Conservation (phyloP, 2,113 vertebrate genomes). For the Sphaerodactylus townsendi region DNA sequence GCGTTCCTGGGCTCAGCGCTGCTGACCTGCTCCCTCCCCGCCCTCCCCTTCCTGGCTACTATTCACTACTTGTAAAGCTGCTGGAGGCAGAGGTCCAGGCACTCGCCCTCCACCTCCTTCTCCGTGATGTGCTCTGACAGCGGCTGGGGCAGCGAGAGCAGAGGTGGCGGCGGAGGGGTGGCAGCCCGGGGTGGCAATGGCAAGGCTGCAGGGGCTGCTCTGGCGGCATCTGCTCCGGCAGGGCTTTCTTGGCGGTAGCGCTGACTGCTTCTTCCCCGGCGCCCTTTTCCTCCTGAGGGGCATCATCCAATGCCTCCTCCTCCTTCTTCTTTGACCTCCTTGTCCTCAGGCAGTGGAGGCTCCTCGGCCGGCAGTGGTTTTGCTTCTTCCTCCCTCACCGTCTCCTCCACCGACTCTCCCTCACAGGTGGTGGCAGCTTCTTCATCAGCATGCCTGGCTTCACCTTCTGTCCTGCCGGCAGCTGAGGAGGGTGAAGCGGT, state of each 20-base stretch:
- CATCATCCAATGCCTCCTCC: not conserved
- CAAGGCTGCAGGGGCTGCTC: not conserved
- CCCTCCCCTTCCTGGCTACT: not conserved
- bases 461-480: constrained; percentile 1
- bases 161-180: constrained; percentile 68
- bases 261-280: not conserved
- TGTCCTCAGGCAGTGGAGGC: not conserved
- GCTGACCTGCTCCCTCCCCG: not conserved
- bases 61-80: constrained; percentile 99
- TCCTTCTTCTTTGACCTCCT: not conserved
- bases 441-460: constrained; percentile 2
- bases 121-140: constrained; percentile 88
- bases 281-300: not conserved
- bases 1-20: not conserved
- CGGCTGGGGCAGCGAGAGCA: constrained; percentile 74
- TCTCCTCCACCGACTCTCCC: constrained; percentile 5
- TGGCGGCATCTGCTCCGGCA: not conserved
- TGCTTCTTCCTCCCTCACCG: not conserved
- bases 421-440: constrained; percentile 24
- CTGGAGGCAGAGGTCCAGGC: constrained; percentile 95
- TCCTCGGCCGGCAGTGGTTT: not conserved
- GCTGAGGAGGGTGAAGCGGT: constrained; percentile 34
- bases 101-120: constrained; percentile 95
- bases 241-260: not conserved
- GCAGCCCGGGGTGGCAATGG: constrained; percentile 17